Percentiles rank a stretch among this genome's conserved stretches.
Evolutionary conservation across 2,888 invertebrate species (phyloP).

Genomic region (Sinodicranocentrus sp.): DNA sequence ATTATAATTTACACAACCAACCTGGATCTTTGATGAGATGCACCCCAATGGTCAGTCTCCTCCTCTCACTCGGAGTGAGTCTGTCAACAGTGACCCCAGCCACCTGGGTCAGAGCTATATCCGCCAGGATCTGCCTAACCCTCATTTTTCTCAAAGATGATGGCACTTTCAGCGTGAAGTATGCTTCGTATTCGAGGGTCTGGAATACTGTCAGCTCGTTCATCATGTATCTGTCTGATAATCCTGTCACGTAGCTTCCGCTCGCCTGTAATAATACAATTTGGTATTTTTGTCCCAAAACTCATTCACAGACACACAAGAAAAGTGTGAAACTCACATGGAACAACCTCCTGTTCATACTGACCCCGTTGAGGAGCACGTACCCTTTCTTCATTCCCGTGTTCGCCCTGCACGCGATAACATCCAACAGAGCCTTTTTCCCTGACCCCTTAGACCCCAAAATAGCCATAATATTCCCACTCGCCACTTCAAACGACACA

Average conservation of each 20-base stretch:
- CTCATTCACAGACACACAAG: too few species aligned
- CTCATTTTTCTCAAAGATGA: constrained; percentile 89
- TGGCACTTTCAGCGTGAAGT: constrained; percentile 83
- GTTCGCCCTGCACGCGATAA: constrained; percentile 82
- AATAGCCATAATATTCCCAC: constrained; percentile 95
- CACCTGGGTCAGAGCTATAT: constrained; percentile 94
- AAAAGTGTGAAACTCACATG: constrained; percentile 92
- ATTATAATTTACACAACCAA: too few species aligned
- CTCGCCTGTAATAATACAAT: constrained; percentile 63
- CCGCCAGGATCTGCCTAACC: constrained; percentile 94
- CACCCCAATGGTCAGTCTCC: constrained; percentile 93
- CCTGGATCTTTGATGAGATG: constrained; percentile 96
- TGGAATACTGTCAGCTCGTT: constrained; percentile 93
- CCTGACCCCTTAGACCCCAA: constrained; percentile 95
- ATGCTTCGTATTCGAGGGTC: constrained; percentile 87
- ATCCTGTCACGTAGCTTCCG: constrained; percentile 74
- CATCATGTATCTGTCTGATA: constrained; percentile 78
- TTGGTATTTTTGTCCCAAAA: neutral
- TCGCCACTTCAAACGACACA: constrained; percentile 93
- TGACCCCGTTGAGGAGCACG: constrained; percentile 92
- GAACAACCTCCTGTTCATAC: constrained; percentile 89
- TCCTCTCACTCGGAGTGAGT: constrained; percentile 89
- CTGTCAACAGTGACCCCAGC: constrained; percentile 77
- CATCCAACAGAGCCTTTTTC: constrained; percentile 95
- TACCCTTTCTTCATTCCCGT: constrained; percentile 83